Evolutionary conservation across 2,888 invertebrate species (phyloP), one percentile per base, ranked within the genome.

Genomic region (Drosophila fulvimacula): DNA sequence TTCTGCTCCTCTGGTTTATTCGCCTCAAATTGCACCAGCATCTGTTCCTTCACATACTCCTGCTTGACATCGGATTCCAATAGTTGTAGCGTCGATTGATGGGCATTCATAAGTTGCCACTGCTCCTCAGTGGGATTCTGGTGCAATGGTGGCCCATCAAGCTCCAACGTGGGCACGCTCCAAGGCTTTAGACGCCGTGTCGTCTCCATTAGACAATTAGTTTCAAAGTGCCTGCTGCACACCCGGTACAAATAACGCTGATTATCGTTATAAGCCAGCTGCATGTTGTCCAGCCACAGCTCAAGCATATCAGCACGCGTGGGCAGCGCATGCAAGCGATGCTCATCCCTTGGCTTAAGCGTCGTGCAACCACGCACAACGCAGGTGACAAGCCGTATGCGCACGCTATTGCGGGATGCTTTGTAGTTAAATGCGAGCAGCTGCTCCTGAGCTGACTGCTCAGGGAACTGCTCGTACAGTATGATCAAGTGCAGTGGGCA

Each of bases 221-320:
- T 9, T 41, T 91, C 91, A 39, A 91, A 91, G 58, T 91, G 91
- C 9, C 69, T 70, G 36, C 81, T 74, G n/a, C 91, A 91, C n/a
- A 91, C 81, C 38, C 82, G 90, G n/a, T 80, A 75, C 71, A 82
- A 70, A 55, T 89, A 84, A 1, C 83, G 80, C 27, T 83, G 83
- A 32, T 79, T 61, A 38, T 90, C 88, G 30, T 76, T 63, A 17
- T 75, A 67, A n/a, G 73, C 71, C 13, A 91, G 41, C 41, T 83
- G 79, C 1, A 88, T 81, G 44, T 91, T 91, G 21, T 88, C 70
- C 11, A 87, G 69, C 91, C 91, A 91, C 78, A 83, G 89, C 10
- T 73, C 65, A 2, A 81, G 61, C 13, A 87, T 6, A 17, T 90
- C 88, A 0, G 51, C 42, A 5, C 77, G 76, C 0, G 62, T 49